phyloP scores from a whole-genome alignment of 2,888 invertebrate genomes.

The Hyles lineata region DNA sequence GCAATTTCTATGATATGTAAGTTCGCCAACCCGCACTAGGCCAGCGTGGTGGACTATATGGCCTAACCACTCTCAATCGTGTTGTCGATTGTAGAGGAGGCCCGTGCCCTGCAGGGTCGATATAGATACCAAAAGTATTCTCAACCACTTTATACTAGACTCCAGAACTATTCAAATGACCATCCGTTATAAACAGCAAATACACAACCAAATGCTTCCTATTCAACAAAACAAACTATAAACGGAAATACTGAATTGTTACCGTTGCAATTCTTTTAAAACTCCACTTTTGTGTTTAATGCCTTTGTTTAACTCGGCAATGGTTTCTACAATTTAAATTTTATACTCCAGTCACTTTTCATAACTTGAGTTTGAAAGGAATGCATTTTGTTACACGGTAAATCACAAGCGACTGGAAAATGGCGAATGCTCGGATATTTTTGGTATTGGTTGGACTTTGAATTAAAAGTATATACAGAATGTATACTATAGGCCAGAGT shows the following conservation, averaged over 20 bases:
- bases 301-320: conserved; percentile 50
- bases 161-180: no score
- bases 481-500: no score
- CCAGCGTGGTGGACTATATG: no score
- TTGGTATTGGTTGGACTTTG: not conserved
- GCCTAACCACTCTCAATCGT: no score
- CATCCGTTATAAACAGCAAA: not conserved
- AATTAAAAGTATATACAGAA: not conserved
- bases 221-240: conserved; percentile 23
- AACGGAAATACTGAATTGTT: conserved; percentile 26
- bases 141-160: no score
- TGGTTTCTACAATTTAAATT: conserved; percentile 38
- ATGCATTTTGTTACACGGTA: conserved; percentile 20
- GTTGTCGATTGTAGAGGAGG: no score
- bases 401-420: not conserved
- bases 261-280: conserved; percentile 30
- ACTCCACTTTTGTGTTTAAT: conserved; percentile 45
- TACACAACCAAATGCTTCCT: conserved; percentile 1
- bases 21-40: no score
- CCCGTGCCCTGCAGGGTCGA: no score
- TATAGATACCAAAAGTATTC: no score
- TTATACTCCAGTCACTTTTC: conserved; percentile 26
- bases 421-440: not conserved
- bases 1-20: no score
- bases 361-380: conserved; percentile 26